phyloP scores from a whole-genome alignment of 2,797 vertebrate genomes.

The Gymnoscopelus braueri region DNA sequence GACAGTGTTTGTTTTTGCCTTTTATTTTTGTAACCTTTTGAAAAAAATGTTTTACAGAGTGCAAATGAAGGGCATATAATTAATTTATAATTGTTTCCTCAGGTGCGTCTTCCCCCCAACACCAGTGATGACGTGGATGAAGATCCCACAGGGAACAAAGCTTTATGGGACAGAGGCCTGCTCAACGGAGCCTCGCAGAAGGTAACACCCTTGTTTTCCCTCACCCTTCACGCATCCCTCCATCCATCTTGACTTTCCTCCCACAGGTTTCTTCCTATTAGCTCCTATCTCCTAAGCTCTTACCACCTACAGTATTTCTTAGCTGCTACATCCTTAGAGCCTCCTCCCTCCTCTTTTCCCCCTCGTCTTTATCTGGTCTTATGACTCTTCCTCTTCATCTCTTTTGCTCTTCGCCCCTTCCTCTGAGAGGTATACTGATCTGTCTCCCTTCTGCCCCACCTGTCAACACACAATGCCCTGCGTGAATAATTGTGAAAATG shows the following conservation, averaged over 20 bases:
- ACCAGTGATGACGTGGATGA: constrained; percentile 98
- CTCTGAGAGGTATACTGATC: constrained; percentile 25
- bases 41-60: too few species aligned
- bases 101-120: constrained; percentile 97
- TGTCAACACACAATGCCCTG: background rate
- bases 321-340: too few species aligned
- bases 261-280: background rate
- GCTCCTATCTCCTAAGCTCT: too few species aligned
- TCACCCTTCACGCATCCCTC: background rate
- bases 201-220: constrained; percentile 73
- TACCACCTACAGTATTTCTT: too few species aligned
- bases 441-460: constrained; percentile 30
- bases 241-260: background rate
- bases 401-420: constrained; percentile 35
- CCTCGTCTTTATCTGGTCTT: background rate
- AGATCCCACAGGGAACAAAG: constrained; percentile 98
- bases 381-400: background rate
- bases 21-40: too few species aligned
- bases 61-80: too few species aligned
- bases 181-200: constrained; percentile 98
- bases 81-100: constrained; percentile 1
- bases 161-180: constrained; percentile 97
- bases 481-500: too few species aligned
- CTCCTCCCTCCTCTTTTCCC: background rate
- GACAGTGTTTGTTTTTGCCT: too few species aligned